Conservation (phyloP, 2,888 invertebrate species). For the Drosophila algonquin region DNA sequence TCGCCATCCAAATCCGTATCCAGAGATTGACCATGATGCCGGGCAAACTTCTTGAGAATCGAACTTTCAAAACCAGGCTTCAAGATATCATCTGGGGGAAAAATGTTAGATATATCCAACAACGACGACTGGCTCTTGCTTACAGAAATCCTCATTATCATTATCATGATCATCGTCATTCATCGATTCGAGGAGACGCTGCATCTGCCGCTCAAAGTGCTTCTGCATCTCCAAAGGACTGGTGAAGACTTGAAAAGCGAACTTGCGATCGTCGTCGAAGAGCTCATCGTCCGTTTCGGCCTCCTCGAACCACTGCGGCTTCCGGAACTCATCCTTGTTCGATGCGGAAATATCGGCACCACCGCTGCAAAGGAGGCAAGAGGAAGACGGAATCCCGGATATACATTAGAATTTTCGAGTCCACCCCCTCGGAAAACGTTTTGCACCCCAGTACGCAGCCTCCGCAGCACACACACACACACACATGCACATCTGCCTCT, state of each 20-base stretch:
- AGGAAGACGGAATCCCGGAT: background rate
- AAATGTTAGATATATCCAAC: background rate
- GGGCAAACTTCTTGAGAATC: slow-evolving; percentile 78
- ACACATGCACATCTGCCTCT: slow-evolving; percentile 12
- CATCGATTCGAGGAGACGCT: slow-evolving; percentile 85
- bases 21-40: slow-evolving; percentile 75
- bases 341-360: slow-evolving; percentile 48
- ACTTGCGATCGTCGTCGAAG: slow-evolving; percentile 82
- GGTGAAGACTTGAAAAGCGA: slow-evolving; percentile 86
- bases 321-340: slow-evolving; percentile 83
- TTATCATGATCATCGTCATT: slow-evolving; percentile 81
- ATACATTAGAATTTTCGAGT: slow-evolving; percentile 19
- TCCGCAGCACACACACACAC: slow-evolving; percentile 52
- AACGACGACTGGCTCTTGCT: background rate
- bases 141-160: background rate
- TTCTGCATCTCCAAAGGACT: slow-evolving; percentile 87
- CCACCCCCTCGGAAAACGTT: slow-evolving; percentile 12
- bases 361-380: background rate
- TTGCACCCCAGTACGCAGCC: slow-evolving; percentile 68
- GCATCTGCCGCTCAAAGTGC: slow-evolving; percentile 87
- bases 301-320: slow-evolving; percentile 84
- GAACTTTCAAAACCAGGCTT: slow-evolving; percentile 85
- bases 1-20: slow-evolving; percentile 86
- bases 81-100: slow-evolving; percentile 84
- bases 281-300: slow-evolving; percentile 84